A percentile compares a stretch with the other conserved stretches of the same genome.
These are phyloP conservation scores for Drosophila crucigera DNA, from an alignment of 2,888 invertebrate genomes.

Conservation along the genomic window DNA sequence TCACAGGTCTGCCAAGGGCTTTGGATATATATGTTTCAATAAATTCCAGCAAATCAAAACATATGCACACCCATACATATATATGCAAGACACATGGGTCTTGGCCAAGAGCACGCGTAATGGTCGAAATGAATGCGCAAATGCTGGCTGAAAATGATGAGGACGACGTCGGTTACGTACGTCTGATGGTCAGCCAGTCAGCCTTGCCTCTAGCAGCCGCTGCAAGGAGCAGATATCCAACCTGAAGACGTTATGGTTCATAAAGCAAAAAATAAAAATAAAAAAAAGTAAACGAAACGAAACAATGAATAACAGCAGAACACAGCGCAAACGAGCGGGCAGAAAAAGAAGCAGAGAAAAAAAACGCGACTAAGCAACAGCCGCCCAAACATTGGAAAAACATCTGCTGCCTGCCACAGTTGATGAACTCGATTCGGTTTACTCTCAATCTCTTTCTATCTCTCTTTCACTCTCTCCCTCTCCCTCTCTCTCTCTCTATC, in stretches of 20 bases:
- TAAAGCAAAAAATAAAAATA: constrained; percentile 58
- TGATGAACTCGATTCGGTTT: constrained; percentile 72
- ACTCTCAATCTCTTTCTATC: constrained; percentile 25
- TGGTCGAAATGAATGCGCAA: constrained; percentile 72
- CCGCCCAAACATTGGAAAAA: constrained; percentile 78
- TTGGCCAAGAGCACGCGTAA: constrained; percentile 61
- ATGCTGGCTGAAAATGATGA: constrained; percentile 61
- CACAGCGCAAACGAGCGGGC: constrained; percentile 23
- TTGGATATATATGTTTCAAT: constrained; percentile 77
- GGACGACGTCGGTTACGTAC: constrained; percentile 16
- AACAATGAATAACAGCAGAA: constrained; percentile 44
- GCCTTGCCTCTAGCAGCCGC: constrained; percentile 72
- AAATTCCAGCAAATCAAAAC: constrained; percentile 77
- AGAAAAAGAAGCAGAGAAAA: constrained; percentile 16
- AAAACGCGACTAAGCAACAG: constrained; percentile 61
- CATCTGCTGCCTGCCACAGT: constrained; percentile 79
- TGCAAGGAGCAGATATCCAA: constrained; percentile 41
- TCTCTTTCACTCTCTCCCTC: constrained; percentile 14
- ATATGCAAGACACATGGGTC: constrained; percentile 5
- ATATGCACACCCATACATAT: constrained; percentile 23
- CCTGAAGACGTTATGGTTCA: constrained; percentile 78
- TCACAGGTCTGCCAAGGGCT: constrained; percentile 59
- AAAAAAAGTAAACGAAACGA: constrained; percentile 20
- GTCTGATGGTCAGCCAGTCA: constrained; percentile 16
- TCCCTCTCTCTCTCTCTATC: constrained; percentile 18